Percentiles rank a stretch among this genome's conserved stretches.
phyloP scores from a whole-genome alignment of 2,888 invertebrate species.

The Diploptera punctata region DNA sequence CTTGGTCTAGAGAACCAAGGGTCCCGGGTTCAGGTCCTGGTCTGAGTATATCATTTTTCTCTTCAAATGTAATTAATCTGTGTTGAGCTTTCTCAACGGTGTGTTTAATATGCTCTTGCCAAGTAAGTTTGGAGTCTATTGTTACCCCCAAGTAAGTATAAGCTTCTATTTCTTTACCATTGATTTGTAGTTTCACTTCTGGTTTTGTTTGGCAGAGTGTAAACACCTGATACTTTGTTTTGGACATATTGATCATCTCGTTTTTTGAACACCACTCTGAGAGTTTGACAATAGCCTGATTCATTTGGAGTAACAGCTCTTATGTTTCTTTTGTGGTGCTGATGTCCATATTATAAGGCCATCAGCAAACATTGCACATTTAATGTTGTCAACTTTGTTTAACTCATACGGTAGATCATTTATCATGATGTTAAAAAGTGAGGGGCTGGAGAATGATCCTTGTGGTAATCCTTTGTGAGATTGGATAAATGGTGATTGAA shows the following conservation, averaged over 20 bases:
- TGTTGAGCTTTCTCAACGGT: not conserved
- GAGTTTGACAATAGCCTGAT: not conserved
- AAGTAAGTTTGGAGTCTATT: not conserved
- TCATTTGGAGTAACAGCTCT: not conserved
- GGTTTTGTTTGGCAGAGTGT: not conserved
- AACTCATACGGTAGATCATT: not conserved
- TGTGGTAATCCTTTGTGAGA: conserved; percentile 1
- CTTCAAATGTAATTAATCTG: not conserved
- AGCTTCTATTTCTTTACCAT: not conserved
- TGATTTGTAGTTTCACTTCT: not conserved
- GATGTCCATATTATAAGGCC: conserved; percentile 15
- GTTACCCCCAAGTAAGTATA: not conserved
- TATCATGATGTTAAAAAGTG: not conserved
- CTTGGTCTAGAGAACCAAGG: too few species aligned
- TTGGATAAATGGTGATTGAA: not conserved
- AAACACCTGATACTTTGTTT: conserved; percentile 5
- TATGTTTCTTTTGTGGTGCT: conserved; percentile 7
- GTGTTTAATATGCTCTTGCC: not conserved
- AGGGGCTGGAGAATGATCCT: not conserved
- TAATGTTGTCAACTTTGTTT: not conserved
- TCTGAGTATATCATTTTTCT: too few species aligned
- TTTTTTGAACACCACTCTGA: not conserved
- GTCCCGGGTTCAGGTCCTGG: too few species aligned
- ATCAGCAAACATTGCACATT: not conserved
- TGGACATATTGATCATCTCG: conserved; percentile 2